Evolutionary conservation across 1,140 invertebrate species (phyloP), one percentile per base, ranked within the genome.

Genomic region (Drosophila arizonae): DNA sequence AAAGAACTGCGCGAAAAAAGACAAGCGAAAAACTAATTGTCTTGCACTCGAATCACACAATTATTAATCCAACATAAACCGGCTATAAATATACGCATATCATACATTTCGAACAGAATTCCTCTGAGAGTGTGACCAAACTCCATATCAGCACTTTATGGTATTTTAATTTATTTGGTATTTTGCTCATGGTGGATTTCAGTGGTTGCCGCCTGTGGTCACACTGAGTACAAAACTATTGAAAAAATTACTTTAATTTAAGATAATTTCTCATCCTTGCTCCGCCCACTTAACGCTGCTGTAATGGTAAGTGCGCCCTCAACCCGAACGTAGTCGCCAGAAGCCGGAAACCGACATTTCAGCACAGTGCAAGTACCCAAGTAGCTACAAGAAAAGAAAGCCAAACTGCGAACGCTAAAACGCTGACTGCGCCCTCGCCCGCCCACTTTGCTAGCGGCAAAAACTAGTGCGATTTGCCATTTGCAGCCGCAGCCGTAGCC

Each of bases 231-330:
- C 71, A 73, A 73, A 69, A 69, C 65, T 69, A 73, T 69, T 70
- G 72, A 65, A 73, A 73, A 73, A 70, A 60, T 70, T 70, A 58
- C 67, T 51, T 60, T 70, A 63, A 64, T 70, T 63, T 74, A 70
- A 64, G 60, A 70, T 17, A 64, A 33, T 69, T 74, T 75, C 50
- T 54, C 67, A 71, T 75, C 72, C 67, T 65, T 75, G 61, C 68
- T 65, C 61, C 68, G 61, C 68, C 60, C 68, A 64, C 61, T 56
- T n/a, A 48, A 72, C 65, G 50, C 63, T 71, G 71, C 57, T 69
- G 67, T 77, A 80, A 87, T 87, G 84, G 84, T 87, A 88, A 87
- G 84, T 87, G 61, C 8, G 26, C 45, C 36, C 41, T 28, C 10
- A 50, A 61, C 41, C 33, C 9, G n/a, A 13, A 15, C 69, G 30